These are phyloP conservation scores for Percopsis omiscomaycus DNA, from an alignment of 2,797 vertebrate species.

Conservation along the genomic window DNA sequence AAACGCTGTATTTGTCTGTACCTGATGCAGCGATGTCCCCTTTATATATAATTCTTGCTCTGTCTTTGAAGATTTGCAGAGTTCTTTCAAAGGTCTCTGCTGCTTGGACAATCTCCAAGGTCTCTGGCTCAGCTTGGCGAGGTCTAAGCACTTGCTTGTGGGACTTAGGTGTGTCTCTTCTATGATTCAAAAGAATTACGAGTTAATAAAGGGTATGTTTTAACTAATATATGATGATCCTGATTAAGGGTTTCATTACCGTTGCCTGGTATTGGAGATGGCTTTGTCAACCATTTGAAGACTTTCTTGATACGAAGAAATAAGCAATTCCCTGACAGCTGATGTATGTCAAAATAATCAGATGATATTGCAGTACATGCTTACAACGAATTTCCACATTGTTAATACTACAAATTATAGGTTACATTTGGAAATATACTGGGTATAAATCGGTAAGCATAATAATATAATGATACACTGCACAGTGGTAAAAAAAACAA, in stretches of 20 bases:
- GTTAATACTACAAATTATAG: too few species aligned
- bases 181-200: slow-evolving; percentile 36
- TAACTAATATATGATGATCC: background rate
- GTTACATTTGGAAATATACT: too few species aligned
- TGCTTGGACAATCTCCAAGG: slow-evolving; percentile 70
- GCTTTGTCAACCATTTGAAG: slow-evolving; percentile 58
- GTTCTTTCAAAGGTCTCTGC: slow-evolving; percentile 84
- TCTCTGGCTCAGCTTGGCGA: slow-evolving; percentile 73
- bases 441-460: too few species aligned
- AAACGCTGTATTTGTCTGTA: slow-evolving; percentile 61
- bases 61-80: slow-evolving; percentile 66
- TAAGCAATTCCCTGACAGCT: slow-evolving; percentile 58
- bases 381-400: background rate
- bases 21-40: slow-evolving; percentile 68
- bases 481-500: background rate
- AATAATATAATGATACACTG: background rate
- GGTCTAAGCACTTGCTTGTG: slow-evolving; percentile 63
- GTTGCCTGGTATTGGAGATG: slow-evolving; percentile 40
- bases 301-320: slow-evolving; percentile 69
- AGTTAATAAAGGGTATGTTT: background rate
- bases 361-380: background rate
- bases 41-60: slow-evolving; percentile 58
- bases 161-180: slow-evolving; percentile 39
- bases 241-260: slow-evolving; percentile 66
- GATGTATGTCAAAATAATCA: background rate